Evolutionary conservation across 2,888 invertebrate genomes (phyloP), one percentile per base, ranked within the genome.

Genomic region (Ctena decussata): DNA sequence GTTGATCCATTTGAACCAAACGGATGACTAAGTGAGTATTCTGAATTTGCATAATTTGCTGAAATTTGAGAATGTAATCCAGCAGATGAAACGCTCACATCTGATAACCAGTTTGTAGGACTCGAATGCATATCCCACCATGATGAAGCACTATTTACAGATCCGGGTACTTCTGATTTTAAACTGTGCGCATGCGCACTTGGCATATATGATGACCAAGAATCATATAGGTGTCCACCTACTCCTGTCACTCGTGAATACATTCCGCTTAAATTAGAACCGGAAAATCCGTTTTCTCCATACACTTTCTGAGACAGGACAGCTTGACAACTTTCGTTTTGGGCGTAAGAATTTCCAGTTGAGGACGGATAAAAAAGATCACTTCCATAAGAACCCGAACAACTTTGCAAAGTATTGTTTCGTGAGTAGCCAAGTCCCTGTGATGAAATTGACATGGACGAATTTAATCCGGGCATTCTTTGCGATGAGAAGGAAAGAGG

Each of bases 171-270:
- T 88, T 98, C 97, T 15, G 98, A 97, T 96, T 98, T 98, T 82
- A 98, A 97, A 15, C 97, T 97, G 1, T 97, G 97, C 0, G 98
- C 85, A 83, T 89, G 87, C 57, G 89, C 85, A 77, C 89, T 85
- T 11, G 90, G 89, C 86, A 98, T 97, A 96, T 98, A 98, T 96
- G 99, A 99, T 15, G 99, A 98, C 99, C 99, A 99, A 53, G 98
- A 97, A 95, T 99, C 99, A 96, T 99, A 99, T 0, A 98, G 98
- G 94, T 98, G 98, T 11, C 94, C 92, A 24, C 94, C 92, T 11
- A 94, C 92, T 15, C 81, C 77, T 57, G 95, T 93, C 72, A 96
- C 96, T 86, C 99, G 97, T 0, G 98, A 98, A 96, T 99, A 99
- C 94, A 99, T 95, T 73, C 95, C 93, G 12, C 93, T 91, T 65